A percentile compares a stretch with the other conserved stretches of the same genome.
phyloP scores from a whole-genome alignment of 2,797 vertebrate species.

The Triplophysa bombifrons region DNA sequence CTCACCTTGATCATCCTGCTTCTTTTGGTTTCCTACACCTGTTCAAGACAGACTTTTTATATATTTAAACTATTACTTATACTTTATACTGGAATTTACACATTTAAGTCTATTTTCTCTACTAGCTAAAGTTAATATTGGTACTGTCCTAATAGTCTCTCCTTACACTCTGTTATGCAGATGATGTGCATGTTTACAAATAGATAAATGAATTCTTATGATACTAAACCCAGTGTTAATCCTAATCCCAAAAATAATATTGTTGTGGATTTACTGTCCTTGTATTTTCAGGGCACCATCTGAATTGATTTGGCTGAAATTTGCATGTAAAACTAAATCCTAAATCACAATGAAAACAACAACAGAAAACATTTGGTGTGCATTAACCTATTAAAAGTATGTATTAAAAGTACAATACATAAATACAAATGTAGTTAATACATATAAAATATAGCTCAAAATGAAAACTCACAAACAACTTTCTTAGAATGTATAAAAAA shows the following conservation, averaged over 20 bases:
- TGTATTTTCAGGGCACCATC: constrained; percentile 7
- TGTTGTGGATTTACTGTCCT: constrained; percentile 2
- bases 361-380: background rate
- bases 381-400: background rate
- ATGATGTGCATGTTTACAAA: constrained; percentile 11
- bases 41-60: background rate
- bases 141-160: background rate
- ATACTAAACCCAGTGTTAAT: constrained; percentile 16
- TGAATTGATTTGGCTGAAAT: constrained; percentile 1
- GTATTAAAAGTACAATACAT: background rate
- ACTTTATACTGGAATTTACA: background rate
- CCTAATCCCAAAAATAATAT: constrained; percentile 19
- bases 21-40: constrained; percentile 53
- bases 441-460: no score
- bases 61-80: no score
- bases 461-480: background rate
- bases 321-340: background rate
- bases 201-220: constrained; percentile 9
- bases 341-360: background rate
- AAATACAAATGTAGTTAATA: background rate
- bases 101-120: background rate
- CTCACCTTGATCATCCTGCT: constrained; percentile 70
- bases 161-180: constrained; percentile 1
- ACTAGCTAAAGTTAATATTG: background rate
- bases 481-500: background rate